Base-by-base conservation (phyloP, 1,140 invertebrate species). In the Aleiodes sp. region DNA sequence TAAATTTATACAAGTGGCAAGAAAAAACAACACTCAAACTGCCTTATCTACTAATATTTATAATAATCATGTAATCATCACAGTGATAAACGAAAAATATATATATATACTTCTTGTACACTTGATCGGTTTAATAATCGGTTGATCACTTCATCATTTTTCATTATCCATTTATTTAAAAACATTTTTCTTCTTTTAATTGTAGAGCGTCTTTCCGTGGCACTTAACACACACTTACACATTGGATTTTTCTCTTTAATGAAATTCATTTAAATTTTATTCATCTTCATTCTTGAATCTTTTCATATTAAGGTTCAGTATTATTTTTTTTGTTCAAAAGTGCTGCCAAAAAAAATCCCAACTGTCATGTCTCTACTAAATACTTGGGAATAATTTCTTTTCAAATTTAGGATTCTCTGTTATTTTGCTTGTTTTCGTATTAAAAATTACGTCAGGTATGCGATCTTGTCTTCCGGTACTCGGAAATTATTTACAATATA, bases 31-130 rank as follows among this genome's bases (percentile, higher is more conserved):
- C 80, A 82, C 78, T 80, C 76, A 82, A 83, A 83, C 71, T 76
- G 72, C 76, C 76, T 83, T 83, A 82, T 67, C 65, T 79, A 71
- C 77, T 82, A 82, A 77, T 83, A 79, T 80, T 80, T 78, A 80
- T 82, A 78, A 76, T 78, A 80, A 78, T 83, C 77, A 82, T 76
- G 71, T 82, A 85, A 82, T 83, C 80, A 85, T 84, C 83, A 85
- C 83, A 85, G 83, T 83, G 82, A 84, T 83, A 83, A 85, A 85
- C 82, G 78, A 85, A 85, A 84, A 82, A 83, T 80, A 83, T 80
- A 82, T 82, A 74, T 78, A 76, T 78, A 76, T 75, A 77, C 72
- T 79, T 72, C 73, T 80, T 79, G 75, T 77, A 79, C 75, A 78
- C 71, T 69, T 74, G 71, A 78, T 74, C 41, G 9, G 41, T 74